Percentiles rank a stretch among this genome's conserved stretches.
Evolutionary conservation across 1,140 invertebrate genomes (phyloP).

Genomic region (Papilio polytes): DNA sequence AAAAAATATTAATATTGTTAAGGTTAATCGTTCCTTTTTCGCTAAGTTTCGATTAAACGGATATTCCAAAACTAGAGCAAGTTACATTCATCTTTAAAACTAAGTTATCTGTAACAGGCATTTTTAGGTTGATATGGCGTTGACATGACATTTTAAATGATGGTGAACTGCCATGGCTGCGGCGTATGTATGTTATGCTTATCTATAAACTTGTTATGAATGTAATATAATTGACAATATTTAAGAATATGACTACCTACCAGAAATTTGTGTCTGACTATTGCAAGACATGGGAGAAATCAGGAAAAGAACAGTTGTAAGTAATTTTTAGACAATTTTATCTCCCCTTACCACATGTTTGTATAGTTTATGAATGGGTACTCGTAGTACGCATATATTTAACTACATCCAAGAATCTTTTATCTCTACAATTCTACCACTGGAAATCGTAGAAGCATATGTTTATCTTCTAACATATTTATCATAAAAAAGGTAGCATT

Average conservation of each 20-base stretch:
- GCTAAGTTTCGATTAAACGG: not conserved
- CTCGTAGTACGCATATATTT: not conserved
- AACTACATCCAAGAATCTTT: not conserved
- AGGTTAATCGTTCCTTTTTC: not conserved
- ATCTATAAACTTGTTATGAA: conserved; percentile 51
- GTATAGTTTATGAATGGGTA: conserved; percentile 44
- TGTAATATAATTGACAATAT: conserved; percentile 45
- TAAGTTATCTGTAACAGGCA: conserved; percentile 2
- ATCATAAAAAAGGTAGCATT: not conserved
- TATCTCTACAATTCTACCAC: not conserved
- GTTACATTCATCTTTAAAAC: conserved; percentile 6
- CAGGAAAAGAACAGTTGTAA: conserved; percentile 79
- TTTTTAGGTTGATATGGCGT: conserved; percentile 16
- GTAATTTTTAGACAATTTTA: conserved; percentile 46
- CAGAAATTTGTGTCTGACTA: conserved; percentile 77
- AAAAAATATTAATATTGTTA: not conserved
- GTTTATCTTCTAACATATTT: not conserved
- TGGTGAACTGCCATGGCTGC: conserved; percentile 53
- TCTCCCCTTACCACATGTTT: conserved; percentile 61
- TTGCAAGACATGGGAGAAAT: conserved; percentile 81
- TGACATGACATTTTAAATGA: conserved; percentile 16
- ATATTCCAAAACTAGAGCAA: not conserved
- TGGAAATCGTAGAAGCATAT: not conserved
- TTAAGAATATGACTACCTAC: conserved; percentile 66
- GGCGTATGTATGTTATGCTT: conserved; percentile 58